Conservation (phyloP, 2,888 invertebrate species). For the Oxycera nigricornis region DNA sequence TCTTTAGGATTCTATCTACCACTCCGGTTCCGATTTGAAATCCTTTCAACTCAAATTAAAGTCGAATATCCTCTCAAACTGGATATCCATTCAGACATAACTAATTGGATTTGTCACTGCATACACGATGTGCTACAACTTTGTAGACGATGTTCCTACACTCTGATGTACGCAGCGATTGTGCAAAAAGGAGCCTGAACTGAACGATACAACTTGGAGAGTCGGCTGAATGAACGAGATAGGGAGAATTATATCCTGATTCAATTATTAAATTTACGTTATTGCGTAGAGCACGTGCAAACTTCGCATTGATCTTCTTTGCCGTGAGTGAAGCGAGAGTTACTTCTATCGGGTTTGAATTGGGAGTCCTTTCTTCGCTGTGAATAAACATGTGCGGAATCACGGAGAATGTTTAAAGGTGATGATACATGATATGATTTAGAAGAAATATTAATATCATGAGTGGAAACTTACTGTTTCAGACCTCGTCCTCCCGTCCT, state of each 20-base stretch:
- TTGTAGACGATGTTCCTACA: slow-evolving; percentile 28
- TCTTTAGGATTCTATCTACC: slow-evolving; percentile 20
- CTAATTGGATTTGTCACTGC: slow-evolving; percentile 47
- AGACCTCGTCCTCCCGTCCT: too few species aligned
- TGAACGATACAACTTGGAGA: slow-evolving; percentile 24
- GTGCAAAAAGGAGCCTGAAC: slow-evolving; percentile 1
- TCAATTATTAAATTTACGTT: slow-evolving; percentile 47
- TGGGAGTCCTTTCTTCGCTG: not conserved
- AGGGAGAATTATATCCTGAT: slow-evolving; percentile 43
- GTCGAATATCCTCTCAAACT: slow-evolving; percentile 38
- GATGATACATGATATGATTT: not conserved
- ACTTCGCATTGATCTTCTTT: slow-evolving; percentile 31
- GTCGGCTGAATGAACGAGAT: slow-evolving; percentile 20
- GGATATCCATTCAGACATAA: slow-evolving; percentile 41
- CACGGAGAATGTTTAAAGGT: not conserved
- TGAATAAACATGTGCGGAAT: not conserved
- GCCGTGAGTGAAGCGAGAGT: not conserved
- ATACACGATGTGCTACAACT: slow-evolving; percentile 38
- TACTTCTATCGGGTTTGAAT: not conserved
- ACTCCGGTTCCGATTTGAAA: slow-evolving; percentile 25
- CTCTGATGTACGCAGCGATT: slow-evolving; percentile 23
- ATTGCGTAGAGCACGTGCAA: slow-evolving; percentile 40
- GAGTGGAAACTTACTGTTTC: too few species aligned
- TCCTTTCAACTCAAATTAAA: slow-evolving; percentile 38
- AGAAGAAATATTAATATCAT: too few species aligned